These are phyloP conservation scores for Danio kyathit DNA, from an alignment of 2,797 vertebrate genomes.

Conservation along the genomic window DNA sequence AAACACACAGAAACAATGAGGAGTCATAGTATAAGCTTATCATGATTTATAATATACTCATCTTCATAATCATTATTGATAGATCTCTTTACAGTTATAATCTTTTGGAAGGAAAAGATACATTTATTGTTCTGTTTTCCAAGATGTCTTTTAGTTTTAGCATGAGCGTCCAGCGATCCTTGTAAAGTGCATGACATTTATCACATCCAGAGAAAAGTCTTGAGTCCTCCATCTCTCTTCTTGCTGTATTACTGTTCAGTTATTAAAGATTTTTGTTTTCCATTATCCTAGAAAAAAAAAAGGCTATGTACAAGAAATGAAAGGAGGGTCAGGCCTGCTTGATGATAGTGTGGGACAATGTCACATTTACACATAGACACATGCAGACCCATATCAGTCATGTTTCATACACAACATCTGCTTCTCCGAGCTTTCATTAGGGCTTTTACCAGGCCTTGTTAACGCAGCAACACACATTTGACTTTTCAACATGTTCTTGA, in stretches of 20 bases:
- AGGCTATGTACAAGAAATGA: slow-evolving; percentile 55
- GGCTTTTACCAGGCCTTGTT: too few species aligned
- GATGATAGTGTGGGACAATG: slow-evolving; percentile 30
- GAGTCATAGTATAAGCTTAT: slow-evolving; percentile 60
- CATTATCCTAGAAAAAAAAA: slow-evolving; percentile 56
- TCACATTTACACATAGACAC: slow-evolving; percentile 52
- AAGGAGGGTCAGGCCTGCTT: slow-evolving; percentile 35
- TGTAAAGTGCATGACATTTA: slow-evolving; percentile 64
- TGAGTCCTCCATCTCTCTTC: slow-evolving; percentile 47
- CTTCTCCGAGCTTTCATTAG: too few species aligned
- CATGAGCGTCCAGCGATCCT: slow-evolving; percentile 61
- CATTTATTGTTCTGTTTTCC: slow-evolving; percentile 42
- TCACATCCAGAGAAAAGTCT: slow-evolving; percentile 61
- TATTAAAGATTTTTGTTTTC: slow-evolving; percentile 17
- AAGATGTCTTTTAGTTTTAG: slow-evolving; percentile 57
- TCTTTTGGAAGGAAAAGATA: slow-evolving; percentile 67
- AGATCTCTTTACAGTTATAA: slow-evolving; percentile 66
- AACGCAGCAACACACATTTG: too few species aligned
- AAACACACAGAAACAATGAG: slow-evolving; percentile 58
- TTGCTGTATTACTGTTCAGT: slow-evolving; percentile 47
- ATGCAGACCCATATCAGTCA: slow-evolving; percentile 37
- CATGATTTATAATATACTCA: slow-evolving; percentile 69
- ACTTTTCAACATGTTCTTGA: too few species aligned
- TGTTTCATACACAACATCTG: background rate
- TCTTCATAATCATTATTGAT: slow-evolving; percentile 69